A percentile compares a stretch with the other conserved stretches of the same genome.
Evolutionary conservation across 2,797 vertebrate genomes (phyloP).

Genomic region (Danionella dracula): DNA sequence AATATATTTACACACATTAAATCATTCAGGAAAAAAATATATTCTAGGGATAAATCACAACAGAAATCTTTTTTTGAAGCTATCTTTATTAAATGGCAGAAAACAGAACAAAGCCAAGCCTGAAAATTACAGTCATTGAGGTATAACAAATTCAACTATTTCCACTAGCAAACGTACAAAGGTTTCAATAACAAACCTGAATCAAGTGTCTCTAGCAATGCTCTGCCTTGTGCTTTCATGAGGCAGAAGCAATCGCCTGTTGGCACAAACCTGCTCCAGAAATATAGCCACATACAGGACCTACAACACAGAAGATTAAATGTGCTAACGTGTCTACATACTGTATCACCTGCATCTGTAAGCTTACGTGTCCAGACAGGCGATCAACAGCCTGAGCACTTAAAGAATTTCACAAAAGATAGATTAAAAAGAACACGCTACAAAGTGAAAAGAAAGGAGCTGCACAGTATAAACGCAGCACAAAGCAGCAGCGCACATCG

Average conservation of each 20-base stretch:
- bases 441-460: conserved; percentile 42
- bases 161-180: conserved; percentile 24
- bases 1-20: too few relatives aligned
- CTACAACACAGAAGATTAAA: neutral
- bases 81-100: conserved; percentile 25
- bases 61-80: neutral
- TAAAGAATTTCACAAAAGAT: conserved; percentile 4
- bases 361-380: neutral
- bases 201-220: conserved; percentile 14
- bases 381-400: neutral
- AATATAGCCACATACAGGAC: conserved; percentile 6
- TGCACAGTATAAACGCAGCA: conserved; percentile 43
- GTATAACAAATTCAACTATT: neutral
- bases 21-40: too few relatives aligned
- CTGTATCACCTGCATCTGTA: conserved; percentile 2
- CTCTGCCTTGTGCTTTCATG: conserved; percentile 3
- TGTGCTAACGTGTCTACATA: neutral
- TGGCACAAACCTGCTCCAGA: neutral
- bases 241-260: neutral
- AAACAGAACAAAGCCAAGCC: neutral
- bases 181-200: conserved; percentile 19
- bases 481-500: conserved; percentile 39
- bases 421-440: conserved; percentile 12
- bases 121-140: conserved; percentile 13
- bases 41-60: too few relatives aligned